Evolutionary conservation across 2,888 invertebrate genomes (phyloP), one percentile per base, ranked within the genome.

Genomic region (Clanis bilineata): DNA sequence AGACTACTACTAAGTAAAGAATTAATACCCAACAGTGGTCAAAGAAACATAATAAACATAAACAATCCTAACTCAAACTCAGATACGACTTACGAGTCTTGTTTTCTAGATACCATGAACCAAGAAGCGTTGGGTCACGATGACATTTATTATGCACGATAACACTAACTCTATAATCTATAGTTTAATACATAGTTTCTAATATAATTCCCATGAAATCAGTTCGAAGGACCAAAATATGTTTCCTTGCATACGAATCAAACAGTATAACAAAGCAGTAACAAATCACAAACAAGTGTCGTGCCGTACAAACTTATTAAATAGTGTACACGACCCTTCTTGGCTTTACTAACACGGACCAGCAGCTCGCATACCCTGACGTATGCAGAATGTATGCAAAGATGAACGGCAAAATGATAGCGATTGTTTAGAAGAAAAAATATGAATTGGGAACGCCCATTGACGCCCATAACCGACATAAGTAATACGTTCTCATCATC

Each of bases 241-340:
- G 4, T 18, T 10, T 18, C 15, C 6, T 28, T 15, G 6, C 15
- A 23, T 25, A 28, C 15, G 15, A 45, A 45, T 47, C 25, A 45
- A 28, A 47, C 28, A n/a, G 25, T 56, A 25, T 23, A 56, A 41
- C 56, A 60, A 28, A 54, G 25, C 10, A 58, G 57, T 54, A 67
- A 67, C 73, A 71, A 74, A 73, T 74, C 72, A 70, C 64, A 61
- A 60, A 60, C 68, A 70, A 70, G 63, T 64, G 68, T 62, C 51
- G 44, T 44, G 15, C 23, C 41, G 25, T 41, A 43, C 28, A 43
- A 57, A 43, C 43, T 43, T 57, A 43, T 43, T 56, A 59, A 62
- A 60, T 57, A 61, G 57, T 64, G 62, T 60, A 65, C 45, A 43
- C 32, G 54, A 44, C 59, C 56, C 43, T 25, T 10, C 55, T 56